Conservation (phyloP, 2,888 invertebrate genomes). For the Agriopis leucophaearia region DNA sequence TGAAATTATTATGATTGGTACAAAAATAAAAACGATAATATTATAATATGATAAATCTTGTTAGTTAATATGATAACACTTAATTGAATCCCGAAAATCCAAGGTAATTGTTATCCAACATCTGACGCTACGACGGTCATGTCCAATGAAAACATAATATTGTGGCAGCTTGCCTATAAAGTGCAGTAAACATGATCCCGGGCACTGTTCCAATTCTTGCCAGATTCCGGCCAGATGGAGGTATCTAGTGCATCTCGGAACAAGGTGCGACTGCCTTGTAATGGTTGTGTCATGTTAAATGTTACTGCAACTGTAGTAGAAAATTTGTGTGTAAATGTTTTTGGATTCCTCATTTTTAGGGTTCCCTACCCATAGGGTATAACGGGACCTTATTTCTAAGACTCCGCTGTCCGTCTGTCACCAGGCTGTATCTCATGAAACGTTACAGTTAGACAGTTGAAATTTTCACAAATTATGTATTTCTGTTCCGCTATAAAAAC, state of each 20-base stretch:
- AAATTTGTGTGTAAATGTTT: too few species aligned
- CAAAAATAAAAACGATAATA: too few species aligned
- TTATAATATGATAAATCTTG: too few species aligned
- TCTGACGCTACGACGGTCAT: conserved; percentile 3
- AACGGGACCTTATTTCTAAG: too few species aligned
- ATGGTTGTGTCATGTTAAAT: conserved; percentile 6
- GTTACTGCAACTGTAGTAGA: background rate
- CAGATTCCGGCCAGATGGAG: conserved; percentile 14
- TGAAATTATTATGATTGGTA: background rate
- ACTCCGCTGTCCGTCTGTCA: too few species aligned
- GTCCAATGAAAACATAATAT: conserved; percentile 23
- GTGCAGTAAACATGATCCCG: conserved; percentile 32
- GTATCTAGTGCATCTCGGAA: conserved; percentile 1
- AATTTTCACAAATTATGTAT: too few species aligned
- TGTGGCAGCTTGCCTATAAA: conserved; percentile 35
- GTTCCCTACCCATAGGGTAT: too few species aligned
- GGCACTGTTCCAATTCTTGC: conserved; percentile 34
- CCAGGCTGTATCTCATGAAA: too few species aligned
- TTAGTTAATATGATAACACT: background rate
- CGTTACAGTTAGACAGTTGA: too few species aligned
- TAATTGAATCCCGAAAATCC: background rate
- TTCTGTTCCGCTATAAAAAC: too few species aligned
- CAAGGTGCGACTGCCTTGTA: conserved; percentile 22
- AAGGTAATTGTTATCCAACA: conserved; percentile 6
- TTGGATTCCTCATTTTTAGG: too few species aligned